Conservation (phyloP, 1,140 invertebrate species). For the Lepidurus apus region DNA sequence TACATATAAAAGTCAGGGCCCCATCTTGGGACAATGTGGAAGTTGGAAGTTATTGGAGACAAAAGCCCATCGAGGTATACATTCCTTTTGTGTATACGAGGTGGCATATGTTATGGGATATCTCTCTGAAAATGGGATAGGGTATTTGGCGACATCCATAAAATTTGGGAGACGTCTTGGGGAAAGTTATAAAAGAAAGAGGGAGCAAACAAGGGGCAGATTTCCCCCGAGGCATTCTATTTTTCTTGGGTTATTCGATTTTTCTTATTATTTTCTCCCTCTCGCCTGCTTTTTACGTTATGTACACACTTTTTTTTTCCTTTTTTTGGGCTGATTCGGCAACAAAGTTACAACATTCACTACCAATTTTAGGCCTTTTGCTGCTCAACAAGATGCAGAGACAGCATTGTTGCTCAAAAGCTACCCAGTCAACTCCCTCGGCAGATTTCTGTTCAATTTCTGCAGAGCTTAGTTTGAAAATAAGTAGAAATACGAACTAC, state of each 20-base stretch:
- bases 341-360: neutral
- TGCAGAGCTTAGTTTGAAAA: too few species aligned
- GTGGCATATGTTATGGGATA: constrained; percentile 1
- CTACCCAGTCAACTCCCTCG: too few species aligned
- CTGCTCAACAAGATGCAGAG: too few species aligned
- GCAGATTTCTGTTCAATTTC: too few species aligned
- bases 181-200: neutral
- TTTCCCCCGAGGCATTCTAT: neutral
- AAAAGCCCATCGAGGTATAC: neutral
- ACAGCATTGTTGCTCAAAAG: too few species aligned
- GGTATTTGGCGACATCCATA: constrained; percentile 18
- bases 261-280: neutral
- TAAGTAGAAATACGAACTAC: too few species aligned
- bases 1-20: neutral
- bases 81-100: neutral
- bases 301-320: neutral
- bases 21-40: neutral
- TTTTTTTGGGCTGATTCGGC: neutral
- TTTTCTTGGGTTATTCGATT: neutral
- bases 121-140: neutral
- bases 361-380: too few species aligned
- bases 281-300: neutral
- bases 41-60: neutral
- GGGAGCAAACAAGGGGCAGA: neutral
- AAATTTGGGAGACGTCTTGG: neutral